Conservation (phyloP, 2,888 invertebrate genomes). For the Drosophila greeni region DNA sequence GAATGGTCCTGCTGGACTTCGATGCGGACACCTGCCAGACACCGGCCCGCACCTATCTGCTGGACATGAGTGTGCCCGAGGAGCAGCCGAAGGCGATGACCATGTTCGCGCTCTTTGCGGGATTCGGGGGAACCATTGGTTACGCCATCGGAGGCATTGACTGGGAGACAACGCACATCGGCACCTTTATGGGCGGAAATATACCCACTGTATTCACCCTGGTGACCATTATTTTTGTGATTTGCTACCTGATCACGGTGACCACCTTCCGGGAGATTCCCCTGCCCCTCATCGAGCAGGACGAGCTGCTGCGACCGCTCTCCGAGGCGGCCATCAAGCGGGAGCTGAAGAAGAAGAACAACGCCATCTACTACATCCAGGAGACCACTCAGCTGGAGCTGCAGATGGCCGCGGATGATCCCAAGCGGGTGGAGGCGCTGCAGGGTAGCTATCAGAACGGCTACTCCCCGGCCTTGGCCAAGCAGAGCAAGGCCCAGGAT, state of each 20-base stretch:
- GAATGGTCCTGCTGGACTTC: conserved; percentile 83
- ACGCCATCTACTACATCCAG: conserved; percentile 74
- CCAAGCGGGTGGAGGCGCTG: conserved; percentile 21
- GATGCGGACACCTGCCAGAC: conserved; percentile 84
- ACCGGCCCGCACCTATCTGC: conserved; percentile 82
- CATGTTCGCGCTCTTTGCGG: conserved; percentile 83
- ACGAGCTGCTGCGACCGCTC: conserved; percentile 75
- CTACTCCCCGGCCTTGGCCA: conserved; percentile 35
- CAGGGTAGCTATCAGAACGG: conserved; percentile 67
- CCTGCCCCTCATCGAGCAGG: conserved; percentile 77
- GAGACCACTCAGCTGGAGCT: conserved; percentile 72
- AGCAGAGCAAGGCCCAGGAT: conserved; percentile 26
- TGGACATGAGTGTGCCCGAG: conserved; percentile 82
- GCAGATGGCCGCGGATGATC: conserved; percentile 55
- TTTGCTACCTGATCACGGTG: conserved; percentile 81
- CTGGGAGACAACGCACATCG: conserved; percentile 81
- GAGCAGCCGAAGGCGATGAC: conserved; percentile 83
- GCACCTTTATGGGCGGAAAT: conserved; percentile 80
- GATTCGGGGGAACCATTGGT: conserved; percentile 82
- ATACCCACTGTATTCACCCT: conserved; percentile 81
- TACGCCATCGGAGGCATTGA: conserved; percentile 82
- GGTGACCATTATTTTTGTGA: conserved; percentile 81
- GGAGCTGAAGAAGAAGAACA: conserved; percentile 75
- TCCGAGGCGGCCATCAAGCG: conserved; percentile 75
- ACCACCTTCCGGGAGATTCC: conserved; percentile 83